Conservation (phyloP, 1,140 invertebrate genomes). For the Drosophila triauraria region DNA sequence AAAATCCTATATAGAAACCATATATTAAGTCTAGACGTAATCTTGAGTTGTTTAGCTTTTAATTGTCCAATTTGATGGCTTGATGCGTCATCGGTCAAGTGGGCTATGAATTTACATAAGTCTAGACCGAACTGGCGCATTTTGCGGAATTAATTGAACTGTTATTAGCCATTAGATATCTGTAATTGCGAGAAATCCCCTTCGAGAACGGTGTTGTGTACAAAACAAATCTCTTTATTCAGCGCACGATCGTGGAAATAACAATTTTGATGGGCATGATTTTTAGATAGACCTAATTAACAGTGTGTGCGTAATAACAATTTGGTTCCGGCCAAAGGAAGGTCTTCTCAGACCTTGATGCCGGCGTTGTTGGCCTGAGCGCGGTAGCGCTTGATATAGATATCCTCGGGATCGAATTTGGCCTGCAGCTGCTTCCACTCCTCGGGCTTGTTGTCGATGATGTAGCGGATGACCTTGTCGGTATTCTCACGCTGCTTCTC, state of each 20-base stretch:
- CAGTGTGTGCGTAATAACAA: conserved; percentile 41
- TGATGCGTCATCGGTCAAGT: conserved; percentile 15
- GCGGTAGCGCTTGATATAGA: conserved; percentile 87
- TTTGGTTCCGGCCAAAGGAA: not conserved
- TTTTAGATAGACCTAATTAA: conserved; percentile 44
- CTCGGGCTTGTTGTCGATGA: conserved; percentile 87
- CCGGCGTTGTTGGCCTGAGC: conserved; percentile 83
- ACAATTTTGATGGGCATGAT: conserved; percentile 39
- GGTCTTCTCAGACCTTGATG: conserved; percentile 66
- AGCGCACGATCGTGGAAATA: conserved; percentile 24
- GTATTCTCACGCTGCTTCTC: conserved; percentile 86
- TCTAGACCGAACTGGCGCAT: conserved; percentile 14
- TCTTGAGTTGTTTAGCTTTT: conserved; percentile 18
- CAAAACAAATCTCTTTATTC: conserved; percentile 53
- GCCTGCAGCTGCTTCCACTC: conserved; percentile 87
- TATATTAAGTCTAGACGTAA: conserved; percentile 38
- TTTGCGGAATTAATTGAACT: conserved; percentile 5
- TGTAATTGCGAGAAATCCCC: not conserved
- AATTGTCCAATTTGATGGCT: conserved; percentile 37
- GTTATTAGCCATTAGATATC: not conserved
- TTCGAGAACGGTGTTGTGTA: conserved; percentile 12
- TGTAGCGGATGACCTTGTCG: conserved; percentile 86
- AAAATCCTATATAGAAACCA: conserved; percentile 8
- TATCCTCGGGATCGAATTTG: conserved; percentile 88
- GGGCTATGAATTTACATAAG: conserved; percentile 5